Evolutionary conservation across 2,797 vertebrate species (phyloP).

Genomic region (Gadopsis bispinosus): DNA sequence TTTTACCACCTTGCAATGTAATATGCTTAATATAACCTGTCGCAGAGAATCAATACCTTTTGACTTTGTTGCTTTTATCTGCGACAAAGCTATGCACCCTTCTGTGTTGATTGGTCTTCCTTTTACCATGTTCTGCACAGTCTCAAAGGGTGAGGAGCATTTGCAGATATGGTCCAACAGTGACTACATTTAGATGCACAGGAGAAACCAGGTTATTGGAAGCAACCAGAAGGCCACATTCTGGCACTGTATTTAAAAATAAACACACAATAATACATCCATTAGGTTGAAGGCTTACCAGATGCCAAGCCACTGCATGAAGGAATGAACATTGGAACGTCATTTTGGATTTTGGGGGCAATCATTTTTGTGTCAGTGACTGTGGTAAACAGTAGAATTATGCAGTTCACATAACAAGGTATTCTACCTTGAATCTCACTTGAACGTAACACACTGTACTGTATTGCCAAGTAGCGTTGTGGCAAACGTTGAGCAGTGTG

Average conservation of each 20-base stretch:
- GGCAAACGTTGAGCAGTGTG: not conserved
- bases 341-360: not conserved
- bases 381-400: not conserved
- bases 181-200: slow-evolving; percentile 29
- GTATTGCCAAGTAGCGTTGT: not conserved
- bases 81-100: not conserved
- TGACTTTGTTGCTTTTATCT: slow-evolving; percentile 20
- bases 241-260: not conserved
- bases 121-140: slow-evolving; percentile 7
- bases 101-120: slow-evolving; percentile 23
- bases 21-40: not conserved
- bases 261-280: not conserved
- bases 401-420: not conserved
- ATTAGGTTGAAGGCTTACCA: not conserved
- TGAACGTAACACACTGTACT: not conserved
- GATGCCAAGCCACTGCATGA: not conserved
- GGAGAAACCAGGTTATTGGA: slow-evolving; percentile 33
- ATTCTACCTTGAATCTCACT: not conserved
- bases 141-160: slow-evolving; percentile 32
- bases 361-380: not conserved
- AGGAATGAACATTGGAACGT: not conserved
- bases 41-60: slow-evolving; percentile 28
- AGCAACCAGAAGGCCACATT: slow-evolving; percentile 23
- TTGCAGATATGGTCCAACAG: slow-evolving; percentile 38
- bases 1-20: not conserved